Conservation (phyloP, 2,797 vertebrate genomes). For the Sorex maritimensis region DNA sequence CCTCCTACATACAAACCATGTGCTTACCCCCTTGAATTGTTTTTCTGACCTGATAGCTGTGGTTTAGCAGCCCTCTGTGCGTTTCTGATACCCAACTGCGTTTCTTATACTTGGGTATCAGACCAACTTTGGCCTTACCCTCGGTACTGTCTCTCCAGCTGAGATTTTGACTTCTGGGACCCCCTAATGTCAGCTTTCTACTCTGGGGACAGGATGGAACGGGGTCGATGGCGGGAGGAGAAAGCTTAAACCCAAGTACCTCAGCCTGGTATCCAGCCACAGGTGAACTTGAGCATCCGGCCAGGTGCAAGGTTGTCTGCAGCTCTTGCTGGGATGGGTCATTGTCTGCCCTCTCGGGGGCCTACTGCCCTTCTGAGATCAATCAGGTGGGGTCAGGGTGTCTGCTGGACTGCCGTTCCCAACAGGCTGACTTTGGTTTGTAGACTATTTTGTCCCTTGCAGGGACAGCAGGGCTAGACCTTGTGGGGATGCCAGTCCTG, state of each 20-base stretch:
- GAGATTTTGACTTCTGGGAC: not conserved
- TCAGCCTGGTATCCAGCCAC: not conserved
- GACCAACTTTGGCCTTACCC: too few species aligned
- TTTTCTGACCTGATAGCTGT: too few species aligned
- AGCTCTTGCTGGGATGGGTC: not conserved
- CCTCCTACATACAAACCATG: too few species aligned
- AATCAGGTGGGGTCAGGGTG: not conserved
- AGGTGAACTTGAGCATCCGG: not conserved
- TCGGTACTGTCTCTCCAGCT: too few species aligned
- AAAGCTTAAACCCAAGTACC: rapidly evolving
- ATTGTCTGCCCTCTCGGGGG: not conserved
- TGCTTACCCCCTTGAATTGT: too few species aligned
- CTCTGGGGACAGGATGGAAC: not conserved
- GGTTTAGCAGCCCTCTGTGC: too few species aligned
- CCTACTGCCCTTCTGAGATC: not conserved
- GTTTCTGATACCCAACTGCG: too few species aligned
- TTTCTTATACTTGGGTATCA: too few species aligned
- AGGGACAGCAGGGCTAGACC: not conserved
- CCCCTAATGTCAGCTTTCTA: not conserved
- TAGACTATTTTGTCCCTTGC: not conserved
- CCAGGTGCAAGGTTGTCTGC: rapidly evolving
- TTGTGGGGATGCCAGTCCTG: rapidly evolving
- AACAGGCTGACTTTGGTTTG: not conserved
- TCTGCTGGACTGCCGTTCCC: too few species aligned
- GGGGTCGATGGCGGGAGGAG: not conserved